A percentile compares a stretch with the other conserved stretches of the same genome.
Evolutionary conservation across 2,888 invertebrate genomes (phyloP).

Genomic region (Eubasilissa splendida): DNA sequence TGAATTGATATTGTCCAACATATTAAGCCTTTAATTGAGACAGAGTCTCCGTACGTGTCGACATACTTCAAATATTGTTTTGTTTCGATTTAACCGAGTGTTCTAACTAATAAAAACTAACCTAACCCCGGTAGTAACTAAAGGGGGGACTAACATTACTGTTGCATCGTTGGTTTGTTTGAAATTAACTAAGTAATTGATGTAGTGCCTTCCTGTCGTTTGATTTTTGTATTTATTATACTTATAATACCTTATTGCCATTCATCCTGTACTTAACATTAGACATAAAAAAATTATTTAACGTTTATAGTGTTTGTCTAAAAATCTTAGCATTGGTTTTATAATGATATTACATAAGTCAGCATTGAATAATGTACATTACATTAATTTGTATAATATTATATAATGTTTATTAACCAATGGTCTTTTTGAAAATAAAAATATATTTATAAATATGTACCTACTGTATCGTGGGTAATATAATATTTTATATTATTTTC

Average conservation of each 20-base stretch:
- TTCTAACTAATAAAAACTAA: constrained; percentile 41
- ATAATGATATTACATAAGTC: too few species aligned
- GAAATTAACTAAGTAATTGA: constrained; percentile 44
- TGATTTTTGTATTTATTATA: neutral
- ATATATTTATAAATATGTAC: too few species aligned
- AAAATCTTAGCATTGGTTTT: too few species aligned
- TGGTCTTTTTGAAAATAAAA: too few species aligned
- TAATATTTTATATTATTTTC: constrained; percentile 4
- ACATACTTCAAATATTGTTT: constrained; percentile 32
- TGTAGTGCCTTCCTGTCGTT: constrained; percentile 55
- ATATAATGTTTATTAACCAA: too few species aligned
- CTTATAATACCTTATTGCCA: too few species aligned
- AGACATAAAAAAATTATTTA: too few species aligned
- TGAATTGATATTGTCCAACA: constrained; percentile 44
- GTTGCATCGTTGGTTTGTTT: constrained; percentile 10
- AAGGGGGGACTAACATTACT: constrained; percentile 19
- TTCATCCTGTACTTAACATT: too few species aligned
- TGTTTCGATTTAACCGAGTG: constrained; percentile 24
- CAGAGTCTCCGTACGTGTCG: constrained; percentile 43
- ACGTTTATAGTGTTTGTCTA: too few species aligned
- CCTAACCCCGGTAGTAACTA: constrained; percentile 36
- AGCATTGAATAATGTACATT: too few species aligned
- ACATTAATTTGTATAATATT: too few species aligned
- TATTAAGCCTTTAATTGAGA: constrained; percentile 36
- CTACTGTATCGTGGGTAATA: neutral